Evolutionary conservation across 2,888 invertebrate genomes (phyloP).

Genomic region (Pseudoips prasinana): DNA sequence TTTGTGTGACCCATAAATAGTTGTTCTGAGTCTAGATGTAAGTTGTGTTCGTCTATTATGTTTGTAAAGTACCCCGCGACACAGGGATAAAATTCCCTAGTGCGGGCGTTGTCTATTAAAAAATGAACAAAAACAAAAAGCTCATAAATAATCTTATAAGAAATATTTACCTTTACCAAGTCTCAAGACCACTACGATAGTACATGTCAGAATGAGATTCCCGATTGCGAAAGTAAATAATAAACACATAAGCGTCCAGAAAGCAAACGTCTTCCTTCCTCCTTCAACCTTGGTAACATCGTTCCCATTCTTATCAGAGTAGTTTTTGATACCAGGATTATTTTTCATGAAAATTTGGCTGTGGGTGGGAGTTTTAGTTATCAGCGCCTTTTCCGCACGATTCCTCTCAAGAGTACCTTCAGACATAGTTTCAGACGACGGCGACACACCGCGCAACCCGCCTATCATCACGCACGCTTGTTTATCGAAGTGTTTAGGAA

Average conservation of each 20-base stretch:
- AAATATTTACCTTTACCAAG: slow-evolving; percentile 83
- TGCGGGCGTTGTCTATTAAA: no score
- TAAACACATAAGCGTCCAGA: slow-evolving; percentile 89
- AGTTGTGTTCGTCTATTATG: no score
- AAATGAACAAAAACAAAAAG: no score
- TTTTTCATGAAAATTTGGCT: slow-evolving; percentile 53
- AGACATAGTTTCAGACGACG: slow-evolving; percentile 68
- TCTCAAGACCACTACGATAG: slow-evolving; percentile 89
- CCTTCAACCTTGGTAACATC: slow-evolving; percentile 64
- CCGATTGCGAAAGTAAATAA: slow-evolving; percentile 88
- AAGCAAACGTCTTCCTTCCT: slow-evolving; percentile 85
- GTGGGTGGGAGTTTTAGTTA: slow-evolving; percentile 62
- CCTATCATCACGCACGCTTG: slow-evolving; percentile 46
- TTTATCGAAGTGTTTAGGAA: slow-evolving; percentile 31
- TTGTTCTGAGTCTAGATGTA: no score
- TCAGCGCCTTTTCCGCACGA: slow-evolving; percentile 66
- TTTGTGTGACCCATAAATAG: no score
- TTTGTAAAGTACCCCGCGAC: no score
- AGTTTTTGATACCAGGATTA: slow-evolving; percentile 52
- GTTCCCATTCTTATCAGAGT: slow-evolving; percentile 73
- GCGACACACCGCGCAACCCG: slow-evolving; percentile 63
- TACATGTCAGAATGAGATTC: slow-evolving; percentile 90
- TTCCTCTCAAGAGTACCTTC: slow-evolving; percentile 64
- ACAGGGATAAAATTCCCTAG: no score
- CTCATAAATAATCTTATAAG: no score